Evolutionary conservation across 2,888 invertebrate species (phyloP), one percentile per base, ranked within the genome.

Genomic region (Agrochola circellaris): DNA sequence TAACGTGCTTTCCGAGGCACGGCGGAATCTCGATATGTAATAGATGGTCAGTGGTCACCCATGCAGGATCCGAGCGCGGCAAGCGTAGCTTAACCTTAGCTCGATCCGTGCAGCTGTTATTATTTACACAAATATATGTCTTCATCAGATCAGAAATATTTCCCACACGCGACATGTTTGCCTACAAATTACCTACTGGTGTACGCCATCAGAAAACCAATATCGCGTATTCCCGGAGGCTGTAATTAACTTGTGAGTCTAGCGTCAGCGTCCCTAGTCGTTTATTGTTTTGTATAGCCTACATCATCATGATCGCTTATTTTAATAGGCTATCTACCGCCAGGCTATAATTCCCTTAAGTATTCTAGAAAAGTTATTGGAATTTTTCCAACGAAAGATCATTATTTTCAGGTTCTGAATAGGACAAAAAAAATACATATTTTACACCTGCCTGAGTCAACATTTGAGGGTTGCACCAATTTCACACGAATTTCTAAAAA

Each of bases 181-280:
- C 58, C 66, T 75, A 81, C 87, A 82, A 82, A 88, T 85, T 80
- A 87, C 76, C 78, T 75, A 54, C 69, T 74, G 68, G 17, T 72
- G 61, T 76, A 66, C 79, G 84, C 88, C 87, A 89, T 89, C 89
- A 87, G 85, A 88, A 89, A 89, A 83, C 88, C 89, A 90, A 91
- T 90, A 90, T 88, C 80, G 68, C 74, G n/a, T 58, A 82, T 82
- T 83, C 88, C 87, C 81, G 78, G 67, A 66, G 81, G 80, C 74
- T 70, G 81, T 87, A 88, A 90, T 90, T 89, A 87, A 84, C 75
- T 89, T 81, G 79, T 76, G 75, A 70, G 75, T 58, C 81, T 77
- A 83, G 64, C 68, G n/a, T 56, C n/a, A 56, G n/a, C 11, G 69
- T 75, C 83, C 80, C 83, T 75, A 67, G 80, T 72, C 86, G 76